Conservation (phyloP, 2,888 invertebrate species). For the Heliconius ethilla region DNA sequence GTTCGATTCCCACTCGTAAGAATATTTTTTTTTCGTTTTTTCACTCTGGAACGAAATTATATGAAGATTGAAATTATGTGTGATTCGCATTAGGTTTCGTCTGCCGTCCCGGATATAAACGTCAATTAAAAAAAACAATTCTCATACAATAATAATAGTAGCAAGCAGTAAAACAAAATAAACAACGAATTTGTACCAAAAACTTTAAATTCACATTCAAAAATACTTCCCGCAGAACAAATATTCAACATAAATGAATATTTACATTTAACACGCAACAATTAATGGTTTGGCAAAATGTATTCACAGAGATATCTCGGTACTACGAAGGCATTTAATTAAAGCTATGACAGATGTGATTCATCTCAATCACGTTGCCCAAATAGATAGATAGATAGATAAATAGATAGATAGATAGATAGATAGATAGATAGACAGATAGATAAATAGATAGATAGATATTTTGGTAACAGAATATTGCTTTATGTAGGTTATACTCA, state of each 20-base stretch:
- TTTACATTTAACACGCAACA: slow-evolving; percentile 21
- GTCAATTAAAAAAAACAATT: too few species aligned
- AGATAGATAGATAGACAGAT: not conserved
- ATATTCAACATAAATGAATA: slow-evolving; percentile 20
- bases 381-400: not conserved
- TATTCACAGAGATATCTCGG: slow-evolving; percentile 22
- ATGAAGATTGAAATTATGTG: too few species aligned
- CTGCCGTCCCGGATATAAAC: too few species aligned
- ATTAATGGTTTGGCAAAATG: slow-evolving; percentile 22
- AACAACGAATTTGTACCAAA: not conserved
- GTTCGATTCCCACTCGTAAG: too few species aligned
- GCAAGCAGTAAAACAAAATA: too few species aligned
- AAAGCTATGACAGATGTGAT: slow-evolving; percentile 34
- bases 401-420: not conserved
- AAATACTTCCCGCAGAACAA: not conserved
- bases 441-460: not conserved
- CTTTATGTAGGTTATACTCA: not conserved
- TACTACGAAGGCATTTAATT: slow-evolving; percentile 34
- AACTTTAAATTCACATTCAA: not conserved
- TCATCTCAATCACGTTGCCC: slow-evolving; percentile 30
- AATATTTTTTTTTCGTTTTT: too few species aligned
- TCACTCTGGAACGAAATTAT: too few species aligned
- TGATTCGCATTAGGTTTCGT: too few species aligned
- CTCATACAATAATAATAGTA: too few species aligned
- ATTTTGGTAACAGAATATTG: slow-evolving; percentile 3